A percentile compares a stretch with the other conserved stretches of the same genome.
Conservation (phyloP, 2,113 vertebrate genomes). For the Colinus virginianus region DNA sequence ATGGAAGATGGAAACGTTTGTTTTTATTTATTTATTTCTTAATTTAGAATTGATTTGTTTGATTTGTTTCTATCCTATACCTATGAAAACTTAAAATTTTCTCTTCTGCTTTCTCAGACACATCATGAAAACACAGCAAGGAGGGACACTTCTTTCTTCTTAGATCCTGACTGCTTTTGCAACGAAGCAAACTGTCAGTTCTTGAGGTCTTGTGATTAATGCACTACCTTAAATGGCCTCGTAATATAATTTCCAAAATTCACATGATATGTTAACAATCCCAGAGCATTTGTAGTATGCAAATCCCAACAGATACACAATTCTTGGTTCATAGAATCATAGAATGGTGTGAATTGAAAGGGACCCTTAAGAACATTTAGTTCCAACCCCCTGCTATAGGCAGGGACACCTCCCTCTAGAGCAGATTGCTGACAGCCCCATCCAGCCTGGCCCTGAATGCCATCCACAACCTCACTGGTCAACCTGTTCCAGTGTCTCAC, state of each 20-base stretch:
- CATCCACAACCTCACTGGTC: no score
- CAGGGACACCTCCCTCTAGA: no score
- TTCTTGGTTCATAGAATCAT: not conserved
- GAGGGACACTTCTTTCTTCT: not conserved
- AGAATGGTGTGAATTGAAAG: no score
- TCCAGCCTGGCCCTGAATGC: no score
- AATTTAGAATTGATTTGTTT: not conserved
- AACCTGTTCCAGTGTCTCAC: no score
- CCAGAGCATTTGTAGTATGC: not conserved
- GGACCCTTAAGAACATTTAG: no score
- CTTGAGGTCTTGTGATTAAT: not conserved
- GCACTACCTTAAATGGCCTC: not conserved
- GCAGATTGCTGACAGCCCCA: no score
- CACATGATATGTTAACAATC: not conserved
- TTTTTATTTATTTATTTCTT: not conserved
- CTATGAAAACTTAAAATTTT: not conserved
- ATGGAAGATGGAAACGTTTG: not conserved
- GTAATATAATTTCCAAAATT: not conserved
- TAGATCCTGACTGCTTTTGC: not conserved
- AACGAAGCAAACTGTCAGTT: not conserved
- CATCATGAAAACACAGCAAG: not conserved
- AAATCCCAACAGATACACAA: not conserved
- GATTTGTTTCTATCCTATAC: not conserved
- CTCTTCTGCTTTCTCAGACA: not conserved
- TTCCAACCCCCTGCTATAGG: no score